Conservation (phyloP, 2,888 invertebrate genomes). For the Dyspetes luteomarginatus region DNA sequence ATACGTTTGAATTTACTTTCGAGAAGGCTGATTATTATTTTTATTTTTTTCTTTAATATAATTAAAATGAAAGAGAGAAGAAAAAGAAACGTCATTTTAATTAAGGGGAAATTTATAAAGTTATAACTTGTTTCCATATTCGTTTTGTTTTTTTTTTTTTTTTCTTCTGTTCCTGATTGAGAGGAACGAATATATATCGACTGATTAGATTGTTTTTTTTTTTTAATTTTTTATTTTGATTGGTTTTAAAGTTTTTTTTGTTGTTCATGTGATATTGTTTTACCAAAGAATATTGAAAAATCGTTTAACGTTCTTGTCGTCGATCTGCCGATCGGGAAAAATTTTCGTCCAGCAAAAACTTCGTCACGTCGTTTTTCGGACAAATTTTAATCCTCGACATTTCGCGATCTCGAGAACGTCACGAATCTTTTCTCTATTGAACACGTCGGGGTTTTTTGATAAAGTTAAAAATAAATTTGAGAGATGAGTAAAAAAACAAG, state of each 20-base stretch:
- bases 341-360: conserved; percentile 49
- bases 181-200: conserved; percentile 71
- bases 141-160: conserved; percentile 64
- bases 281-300: conserved; percentile 83
- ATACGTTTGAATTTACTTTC: conserved; percentile 80
- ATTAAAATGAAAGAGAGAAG: conserved; percentile 1
- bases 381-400: conserved; percentile 38
- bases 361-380: background rate
- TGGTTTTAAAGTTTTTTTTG: conserved; percentile 78
- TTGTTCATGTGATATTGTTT: conserved; percentile 83
- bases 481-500: conserved; percentile 4
- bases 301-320: conserved; percentile 75
- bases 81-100: conserved; percentile 74
- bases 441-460: conserved; percentile 63
- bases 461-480: conserved; percentile 18
- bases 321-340: conserved; percentile 42
- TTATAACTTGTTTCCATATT: conserved; percentile 67
- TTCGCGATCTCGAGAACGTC: conserved; percentile 69
- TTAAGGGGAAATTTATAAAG: conserved; percentile 76
- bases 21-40: conserved; percentile 83
- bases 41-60: conserved; percentile 73
- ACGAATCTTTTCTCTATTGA: conserved; percentile 72
- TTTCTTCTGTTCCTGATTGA: conserved; percentile 67
- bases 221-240: too few relatives aligned
- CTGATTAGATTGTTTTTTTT: conserved; percentile 80